Evolutionary conservation across 1,140 invertebrate species (phyloP).

Genomic region (Phortica variegata): DNA sequence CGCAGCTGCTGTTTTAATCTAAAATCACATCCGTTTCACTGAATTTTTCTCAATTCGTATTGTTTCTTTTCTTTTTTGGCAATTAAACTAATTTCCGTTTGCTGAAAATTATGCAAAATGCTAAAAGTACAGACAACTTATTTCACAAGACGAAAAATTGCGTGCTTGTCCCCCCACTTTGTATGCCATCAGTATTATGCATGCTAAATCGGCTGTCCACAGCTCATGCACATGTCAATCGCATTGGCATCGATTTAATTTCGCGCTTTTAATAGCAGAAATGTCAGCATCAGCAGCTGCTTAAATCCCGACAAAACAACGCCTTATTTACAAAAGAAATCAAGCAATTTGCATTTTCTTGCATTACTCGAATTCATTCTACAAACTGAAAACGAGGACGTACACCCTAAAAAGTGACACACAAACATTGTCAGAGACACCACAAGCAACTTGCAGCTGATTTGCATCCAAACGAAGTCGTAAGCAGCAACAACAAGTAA

Average conservation of each 20-base stretch:
- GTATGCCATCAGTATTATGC: too few relatives aligned
- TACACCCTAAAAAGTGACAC: conserved; percentile 7
- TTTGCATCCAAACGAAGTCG: conserved; percentile 47
- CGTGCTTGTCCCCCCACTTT: conserved; percentile 40
- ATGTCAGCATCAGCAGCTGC: not conserved
- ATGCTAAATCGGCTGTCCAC: conserved; percentile 42
- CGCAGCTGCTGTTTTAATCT: too few relatives aligned
- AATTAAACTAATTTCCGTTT: conserved; percentile 49
- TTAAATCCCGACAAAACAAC: conserved; percentile 34
- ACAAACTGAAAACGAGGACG: conserved; percentile 13
- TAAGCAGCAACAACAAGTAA: too few relatives aligned
- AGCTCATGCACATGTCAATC: conserved; percentile 50
- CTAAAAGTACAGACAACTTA: conserved; percentile 37
- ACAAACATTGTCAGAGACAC: conserved; percentile 4
- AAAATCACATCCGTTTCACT: too few relatives aligned
- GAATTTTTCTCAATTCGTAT: too few relatives aligned
- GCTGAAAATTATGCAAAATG: too few relatives aligned
- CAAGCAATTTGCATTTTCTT: conserved; percentile 54
- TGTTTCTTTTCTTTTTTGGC: conserved; percentile 8
- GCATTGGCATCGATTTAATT: conserved; percentile 47
- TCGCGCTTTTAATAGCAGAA: conserved; percentile 18
- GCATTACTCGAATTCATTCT: conserved; percentile 28
- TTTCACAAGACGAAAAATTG: conserved; percentile 32
- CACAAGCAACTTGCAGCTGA: conserved; percentile 33
- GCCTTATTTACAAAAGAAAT: conserved; percentile 57